Conservation (phyloP, 2,888 invertebrate genomes). For the Criorhina ranunculi region DNA sequence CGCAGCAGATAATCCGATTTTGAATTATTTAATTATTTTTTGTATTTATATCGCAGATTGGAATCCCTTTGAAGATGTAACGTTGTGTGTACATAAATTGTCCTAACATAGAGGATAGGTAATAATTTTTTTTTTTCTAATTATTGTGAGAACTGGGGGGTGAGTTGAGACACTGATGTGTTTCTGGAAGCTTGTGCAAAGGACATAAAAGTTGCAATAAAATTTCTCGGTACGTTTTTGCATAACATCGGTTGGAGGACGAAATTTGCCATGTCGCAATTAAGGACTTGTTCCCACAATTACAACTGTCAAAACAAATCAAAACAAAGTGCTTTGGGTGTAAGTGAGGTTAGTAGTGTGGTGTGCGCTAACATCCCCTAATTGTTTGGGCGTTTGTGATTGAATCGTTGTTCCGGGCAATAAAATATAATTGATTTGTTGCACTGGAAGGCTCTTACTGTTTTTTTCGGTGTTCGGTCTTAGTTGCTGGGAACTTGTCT, state of each 20-base stretch:
- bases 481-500: conserved; percentile 46
- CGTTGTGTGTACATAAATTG: conserved; percentile 8
- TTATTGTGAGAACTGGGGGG: conserved; percentile 52
- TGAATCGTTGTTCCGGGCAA: conserved; percentile 64
- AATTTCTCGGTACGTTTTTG: conserved; percentile 66
- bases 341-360: conserved; percentile 17
- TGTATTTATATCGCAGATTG: conserved; percentile 65
- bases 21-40: conserved; percentile 76
- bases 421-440: conserved; percentile 65
- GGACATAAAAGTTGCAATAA: conserved; percentile 71
- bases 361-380: conserved; percentile 58
- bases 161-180: conserved; percentile 2
- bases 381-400: conserved; percentile 65
- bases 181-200: conserved; percentile 41
- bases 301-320: conserved; percentile 84
- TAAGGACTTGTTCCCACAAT: conserved; percentile 80
- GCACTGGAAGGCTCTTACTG: conserved; percentile 9
- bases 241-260: conserved; percentile 36
- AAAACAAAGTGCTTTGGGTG: conserved; percentile 79
- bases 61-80: conserved; percentile 68
- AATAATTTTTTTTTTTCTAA: conserved; percentile 28
- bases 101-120: conserved; percentile 41
- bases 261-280: conserved; percentile 80
- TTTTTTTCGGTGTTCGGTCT: background rate
- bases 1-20: conserved; percentile 72